phyloP scores from a whole-genome alignment of 2,113 vertebrate genomes.

The Nyctibius bracteatus region DNA sequence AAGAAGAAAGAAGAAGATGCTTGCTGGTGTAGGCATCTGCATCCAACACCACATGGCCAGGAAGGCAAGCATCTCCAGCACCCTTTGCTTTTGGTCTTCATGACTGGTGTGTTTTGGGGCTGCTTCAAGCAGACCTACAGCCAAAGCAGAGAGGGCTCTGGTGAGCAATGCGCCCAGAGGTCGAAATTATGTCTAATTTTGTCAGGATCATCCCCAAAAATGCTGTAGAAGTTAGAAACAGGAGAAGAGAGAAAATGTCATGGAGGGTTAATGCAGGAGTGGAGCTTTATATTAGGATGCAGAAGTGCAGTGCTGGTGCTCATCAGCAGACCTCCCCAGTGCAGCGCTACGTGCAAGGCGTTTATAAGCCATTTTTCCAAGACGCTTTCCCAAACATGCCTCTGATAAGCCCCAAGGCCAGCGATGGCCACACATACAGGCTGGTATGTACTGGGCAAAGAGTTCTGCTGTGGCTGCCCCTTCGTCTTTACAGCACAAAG shows the following conservation, averaged over 20 bases:
- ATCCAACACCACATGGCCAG: accelerated
- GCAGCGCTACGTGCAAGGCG: accelerated
- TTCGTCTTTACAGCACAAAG: background rate
- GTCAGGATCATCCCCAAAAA: background rate
- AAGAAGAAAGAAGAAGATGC: background rate
- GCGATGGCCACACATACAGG: accelerated
- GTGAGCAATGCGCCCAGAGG: background rate
- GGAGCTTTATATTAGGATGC: background rate
- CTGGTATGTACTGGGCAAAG: background rate
- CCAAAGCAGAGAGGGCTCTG: background rate
- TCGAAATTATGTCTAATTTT: background rate
- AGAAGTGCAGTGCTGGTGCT: background rate
- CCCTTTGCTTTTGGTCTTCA: background rate
- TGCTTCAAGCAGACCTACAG: background rate
- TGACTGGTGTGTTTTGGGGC: background rate
- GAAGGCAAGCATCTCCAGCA: background rate
- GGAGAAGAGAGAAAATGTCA: background rate
- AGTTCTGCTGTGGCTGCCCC: background rate
- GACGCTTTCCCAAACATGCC: background rate
- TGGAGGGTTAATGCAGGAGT: accelerated
- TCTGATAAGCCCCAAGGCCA: background rate
- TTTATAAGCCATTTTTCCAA: background rate
- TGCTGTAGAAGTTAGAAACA: background rate
- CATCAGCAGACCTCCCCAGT: background rate
- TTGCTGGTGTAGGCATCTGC: background rate